Evolutionary conservation across 2,797 vertebrate genomes (phyloP).

Genomic region (Esox masquinongy): DNA sequence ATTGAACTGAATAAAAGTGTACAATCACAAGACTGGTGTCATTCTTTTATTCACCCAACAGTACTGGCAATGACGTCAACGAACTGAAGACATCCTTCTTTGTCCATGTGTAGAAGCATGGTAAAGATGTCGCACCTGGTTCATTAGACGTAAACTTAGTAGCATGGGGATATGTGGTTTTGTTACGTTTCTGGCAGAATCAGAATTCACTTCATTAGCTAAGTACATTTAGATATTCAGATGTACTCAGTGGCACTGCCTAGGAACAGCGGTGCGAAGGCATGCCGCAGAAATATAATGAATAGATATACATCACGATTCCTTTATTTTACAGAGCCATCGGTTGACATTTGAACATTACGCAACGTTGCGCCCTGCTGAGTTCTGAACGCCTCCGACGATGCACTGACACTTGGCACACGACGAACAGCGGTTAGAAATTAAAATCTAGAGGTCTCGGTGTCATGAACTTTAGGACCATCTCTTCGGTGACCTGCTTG

Average conservation of each 20-base stretch:
- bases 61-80: neutral
- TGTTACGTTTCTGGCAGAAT: neutral
- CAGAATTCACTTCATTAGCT: too few species aligned
- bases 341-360: neutral
- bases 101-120: neutral
- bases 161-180: neutral
- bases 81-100: neutral
- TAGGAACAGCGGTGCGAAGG: too few species aligned
- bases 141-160: neutral
- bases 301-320: neutral
- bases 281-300: neutral
- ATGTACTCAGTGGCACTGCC: too few species aligned
- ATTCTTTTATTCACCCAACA: constrained; percentile 4
- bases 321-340: neutral
- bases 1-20: constrained; percentile 18
- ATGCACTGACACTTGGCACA: neutral
- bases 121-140: neutral
- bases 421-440: constrained; percentile 62
- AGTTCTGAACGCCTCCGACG: neutral
- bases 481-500: constrained; percentile 86
- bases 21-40: neutral
- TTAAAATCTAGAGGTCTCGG: constrained; percentile 86
- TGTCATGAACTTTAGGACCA: constrained; percentile 89
- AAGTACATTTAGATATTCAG: too few species aligned
- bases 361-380: neutral